Evolutionary conservation across 2,113 vertebrate species (phyloP).

Genomic region (Oreochromis spilurus): DNA sequence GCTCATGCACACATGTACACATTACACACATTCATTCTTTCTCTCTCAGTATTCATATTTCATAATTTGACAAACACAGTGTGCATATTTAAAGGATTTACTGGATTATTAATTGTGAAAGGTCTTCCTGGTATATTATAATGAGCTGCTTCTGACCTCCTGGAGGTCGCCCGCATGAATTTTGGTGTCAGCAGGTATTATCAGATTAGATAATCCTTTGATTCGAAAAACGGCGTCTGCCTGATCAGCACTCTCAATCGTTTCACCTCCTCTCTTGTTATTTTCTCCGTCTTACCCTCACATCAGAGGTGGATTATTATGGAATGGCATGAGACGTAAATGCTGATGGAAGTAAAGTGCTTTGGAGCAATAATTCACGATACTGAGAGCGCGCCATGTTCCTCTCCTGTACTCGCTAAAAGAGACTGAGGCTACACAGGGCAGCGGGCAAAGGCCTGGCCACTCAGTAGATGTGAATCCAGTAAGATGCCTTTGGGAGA

Average conservation of each 20-base stretch:
- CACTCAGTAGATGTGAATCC: neutral
- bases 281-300: neutral
- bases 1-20: neutral
- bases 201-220: slow-evolving; percentile 53
- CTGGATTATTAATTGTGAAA: slow-evolving; percentile 18
- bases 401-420: neutral
- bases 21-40: neutral
- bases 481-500: neutral
- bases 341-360: neutral
- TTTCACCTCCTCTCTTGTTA: neutral
- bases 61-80: neutral
- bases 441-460: neutral
- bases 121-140: slow-evolving; percentile 24
- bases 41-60: neutral
- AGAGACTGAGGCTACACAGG: neutral
- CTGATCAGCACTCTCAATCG: slow-evolving; percentile 45
- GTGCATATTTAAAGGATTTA: neutral
- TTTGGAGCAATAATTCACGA: neutral
- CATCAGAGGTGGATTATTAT: slow-evolving; percentile 24
- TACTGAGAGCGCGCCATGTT: neutral
- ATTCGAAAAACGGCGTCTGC: slow-evolving; percentile 35
- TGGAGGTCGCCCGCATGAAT: neutral
- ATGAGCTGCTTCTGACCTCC: slow-evolving; percentile 34
- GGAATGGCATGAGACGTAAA: neutral
- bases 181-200: slow-evolving; percentile 40